Conservation (phyloP, 2,888 invertebrate species). For the Euclidia mi region DNA sequence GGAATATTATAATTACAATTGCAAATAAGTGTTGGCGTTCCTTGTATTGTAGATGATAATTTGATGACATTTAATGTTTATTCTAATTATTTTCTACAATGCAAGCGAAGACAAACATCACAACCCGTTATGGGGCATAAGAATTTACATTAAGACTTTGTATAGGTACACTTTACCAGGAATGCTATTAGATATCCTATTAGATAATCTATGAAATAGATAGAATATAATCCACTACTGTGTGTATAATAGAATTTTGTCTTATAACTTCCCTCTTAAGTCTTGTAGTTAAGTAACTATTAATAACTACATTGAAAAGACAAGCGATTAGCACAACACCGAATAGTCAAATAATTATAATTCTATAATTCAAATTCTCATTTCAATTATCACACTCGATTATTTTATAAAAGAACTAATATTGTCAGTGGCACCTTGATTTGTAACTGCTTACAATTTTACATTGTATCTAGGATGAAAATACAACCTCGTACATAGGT, state of each 20-base stretch:
- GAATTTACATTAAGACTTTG: constrained; percentile 39
- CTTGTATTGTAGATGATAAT: constrained; percentile 23
- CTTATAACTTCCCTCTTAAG: constrained; percentile 53
- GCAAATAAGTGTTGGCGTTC: constrained; percentile 35
- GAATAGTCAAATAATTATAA: constrained; percentile 52
- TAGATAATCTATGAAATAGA: constrained; percentile 53
- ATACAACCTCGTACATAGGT: constrained; percentile 34
- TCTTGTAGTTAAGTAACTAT: constrained; percentile 53
- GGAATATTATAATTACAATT: constrained; percentile 34
- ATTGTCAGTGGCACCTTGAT: constrained; percentile 84
- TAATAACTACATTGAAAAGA: constrained; percentile 52
- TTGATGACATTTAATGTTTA: constrained; percentile 36
- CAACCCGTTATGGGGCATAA: constrained; percentile 52
- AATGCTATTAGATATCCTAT: constrained; percentile 47
- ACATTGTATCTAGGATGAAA: constrained; percentile 44
- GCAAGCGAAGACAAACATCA: constrained; percentile 35
- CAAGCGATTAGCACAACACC: constrained; percentile 57
- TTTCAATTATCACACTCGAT: constrained; percentile 55
- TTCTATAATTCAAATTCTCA: constrained; percentile 51
- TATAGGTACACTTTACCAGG: constrained; percentile 38
- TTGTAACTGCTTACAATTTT: constrained; percentile 64
- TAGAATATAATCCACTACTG: constrained; percentile 50
- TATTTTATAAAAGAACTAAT: constrained; percentile 74
- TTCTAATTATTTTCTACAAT: constrained; percentile 19
- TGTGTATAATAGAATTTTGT: constrained; percentile 55